These are phyloP conservation scores for Tenebrio molitor DNA, from an alignment of 1,140 invertebrate species.

Conservation along the genomic window DNA sequence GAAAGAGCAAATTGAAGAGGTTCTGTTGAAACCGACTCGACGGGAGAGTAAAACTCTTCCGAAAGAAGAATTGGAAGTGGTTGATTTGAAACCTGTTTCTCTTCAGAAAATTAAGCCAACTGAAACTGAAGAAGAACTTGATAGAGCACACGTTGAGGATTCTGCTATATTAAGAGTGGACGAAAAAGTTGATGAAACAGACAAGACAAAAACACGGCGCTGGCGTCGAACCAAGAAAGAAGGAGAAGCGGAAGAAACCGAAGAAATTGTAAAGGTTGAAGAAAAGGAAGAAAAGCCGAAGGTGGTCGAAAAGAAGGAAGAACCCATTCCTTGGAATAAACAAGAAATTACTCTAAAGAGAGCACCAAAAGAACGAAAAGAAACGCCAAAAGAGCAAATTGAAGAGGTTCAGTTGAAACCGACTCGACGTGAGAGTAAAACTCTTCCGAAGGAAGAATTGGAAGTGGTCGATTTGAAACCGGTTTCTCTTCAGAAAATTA, in stretches of 20 bases:
- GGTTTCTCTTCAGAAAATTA: too few species aligned
- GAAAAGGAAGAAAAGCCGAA: too few species aligned
- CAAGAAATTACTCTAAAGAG: too few species aligned
- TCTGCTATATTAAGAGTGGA: conserved; percentile 54
- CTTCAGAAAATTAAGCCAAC: conserved; percentile 44
- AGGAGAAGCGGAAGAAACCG: not conserved
- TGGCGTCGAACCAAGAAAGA: conserved; percentile 26
- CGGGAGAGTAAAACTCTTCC: conserved; percentile 58
- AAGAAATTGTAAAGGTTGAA: too few species aligned
- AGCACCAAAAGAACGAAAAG: too few species aligned
- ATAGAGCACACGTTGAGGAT: conserved; percentile 51
- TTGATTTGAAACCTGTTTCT: conserved; percentile 36
- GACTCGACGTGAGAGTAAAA: too few species aligned
- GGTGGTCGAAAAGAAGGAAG: too few species aligned
- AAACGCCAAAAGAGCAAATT: too few species aligned
- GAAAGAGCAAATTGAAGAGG: conserved; percentile 56
- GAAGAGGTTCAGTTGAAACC: too few species aligned
- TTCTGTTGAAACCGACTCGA: conserved; percentile 56
- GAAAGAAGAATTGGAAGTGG: conserved; percentile 50
- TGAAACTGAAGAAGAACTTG: conserved; percentile 25
- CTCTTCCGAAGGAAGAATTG: too few species aligned
- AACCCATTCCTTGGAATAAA: too few species aligned
- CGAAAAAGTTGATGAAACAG: conserved; percentile 44
- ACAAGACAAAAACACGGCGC: conserved; percentile 3
- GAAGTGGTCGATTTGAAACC: too few species aligned